A percentile compares a stretch with the other conserved stretches of the same genome.
These are phyloP conservation scores for Aspidiotus rigidus DNA, from an alignment of 2,888 invertebrate genomes.

Conservation along the genomic window DNA sequence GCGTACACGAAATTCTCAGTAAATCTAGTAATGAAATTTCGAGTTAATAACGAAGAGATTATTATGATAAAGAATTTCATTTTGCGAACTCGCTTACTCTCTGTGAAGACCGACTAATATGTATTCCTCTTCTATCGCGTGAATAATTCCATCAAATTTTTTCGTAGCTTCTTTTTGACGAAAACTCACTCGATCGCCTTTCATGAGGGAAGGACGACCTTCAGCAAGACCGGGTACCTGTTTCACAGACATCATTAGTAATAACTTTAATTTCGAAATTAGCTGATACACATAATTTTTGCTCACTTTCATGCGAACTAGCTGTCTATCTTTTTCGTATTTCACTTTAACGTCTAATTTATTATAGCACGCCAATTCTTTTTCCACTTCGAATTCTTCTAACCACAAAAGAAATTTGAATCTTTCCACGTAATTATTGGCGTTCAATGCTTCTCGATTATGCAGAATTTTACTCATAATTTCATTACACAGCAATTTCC, in stretches of 20 bases:
- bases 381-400: constrained; percentile 42
- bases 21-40: background rate
- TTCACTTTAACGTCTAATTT: background rate
- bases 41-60: too few relatives aligned
- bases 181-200: constrained; percentile 41
- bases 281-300: background rate
- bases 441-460: constrained; percentile 14
- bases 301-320: background rate
- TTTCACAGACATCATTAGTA: background rate
- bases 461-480: background rate
- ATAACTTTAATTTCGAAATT: background rate
- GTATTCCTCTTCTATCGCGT: constrained; percentile 37
- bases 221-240: constrained; percentile 43
- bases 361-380: constrained; percentile 35
- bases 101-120: background rate
- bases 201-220: constrained; percentile 42
- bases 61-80: background rate
- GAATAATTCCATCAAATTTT: constrained; percentile 41
- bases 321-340: background rate
- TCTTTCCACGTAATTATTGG: constrained; percentile 14
- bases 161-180: constrained; percentile 31
- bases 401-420: constrained; percentile 39
- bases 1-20: background rate
- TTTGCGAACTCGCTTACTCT: background rate
- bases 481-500: constrained; percentile 17